These are phyloP conservation scores for Tenualosa ilisha DNA, from an alignment of 2,797 vertebrate genomes.

Conservation along the genomic window DNA sequence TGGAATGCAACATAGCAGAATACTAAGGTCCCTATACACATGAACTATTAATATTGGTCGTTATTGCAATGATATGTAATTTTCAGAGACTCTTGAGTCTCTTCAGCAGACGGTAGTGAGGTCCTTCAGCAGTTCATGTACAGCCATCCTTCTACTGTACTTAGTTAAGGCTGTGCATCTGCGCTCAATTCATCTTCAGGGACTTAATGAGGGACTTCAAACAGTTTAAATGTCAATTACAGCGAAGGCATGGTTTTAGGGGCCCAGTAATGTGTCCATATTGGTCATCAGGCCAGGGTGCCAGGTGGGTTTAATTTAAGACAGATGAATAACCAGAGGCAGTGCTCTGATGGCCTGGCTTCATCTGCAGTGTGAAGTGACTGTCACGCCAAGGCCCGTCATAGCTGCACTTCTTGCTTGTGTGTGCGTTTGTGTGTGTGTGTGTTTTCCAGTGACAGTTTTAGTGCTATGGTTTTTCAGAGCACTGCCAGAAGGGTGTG, in stretches of 20 bases:
- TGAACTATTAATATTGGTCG: not conserved
- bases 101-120: not conserved
- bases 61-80: not conserved
- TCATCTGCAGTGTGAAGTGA: slow-evolving; percentile 83
- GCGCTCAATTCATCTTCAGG: slow-evolving; percentile 82
- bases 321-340: slow-evolving; percentile 90
- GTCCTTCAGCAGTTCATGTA: not conserved
- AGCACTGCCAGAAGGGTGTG: slow-evolving; percentile 40
- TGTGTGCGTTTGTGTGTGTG: slow-evolving; percentile 46
- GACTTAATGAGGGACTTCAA: slow-evolving; percentile 88
- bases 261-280: slow-evolving; percentile 83
- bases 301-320: slow-evolving; percentile 93
- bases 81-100: not conserved
- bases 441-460: slow-evolving; percentile 45
- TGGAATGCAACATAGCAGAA: not conserved
- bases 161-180: slow-evolving; percentile 79
- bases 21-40: not conserved
- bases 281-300: slow-evolving; percentile 83
- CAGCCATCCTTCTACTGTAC: slow-evolving; percentile 65
- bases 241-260: slow-evolving; percentile 82
- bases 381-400: slow-evolving; percentile 70
- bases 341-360: slow-evolving; percentile 82
- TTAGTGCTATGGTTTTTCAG: slow-evolving; percentile 41
- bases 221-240: slow-evolving; percentile 88
- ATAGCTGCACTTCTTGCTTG: slow-evolving; percentile 44